Conservation (phyloP, 2,888 invertebrate species). For the Ormyrus pomaceus region DNA sequence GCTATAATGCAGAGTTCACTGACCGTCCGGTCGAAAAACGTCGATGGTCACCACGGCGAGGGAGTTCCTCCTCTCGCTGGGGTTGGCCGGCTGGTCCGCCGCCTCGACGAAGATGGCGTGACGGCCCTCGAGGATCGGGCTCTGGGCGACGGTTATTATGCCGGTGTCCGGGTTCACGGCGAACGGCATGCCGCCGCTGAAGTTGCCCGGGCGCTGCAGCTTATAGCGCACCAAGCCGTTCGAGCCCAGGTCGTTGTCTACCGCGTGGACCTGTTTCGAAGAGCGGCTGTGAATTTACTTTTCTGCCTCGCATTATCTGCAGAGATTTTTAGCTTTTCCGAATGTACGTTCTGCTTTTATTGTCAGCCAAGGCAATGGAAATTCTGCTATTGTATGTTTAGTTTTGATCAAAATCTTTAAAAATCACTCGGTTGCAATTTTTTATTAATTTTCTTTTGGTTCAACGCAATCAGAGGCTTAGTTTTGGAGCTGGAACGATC, state of each 20-base stretch:
- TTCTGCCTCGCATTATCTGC: too few relatives aligned
- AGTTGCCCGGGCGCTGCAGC: conserved; percentile 83
- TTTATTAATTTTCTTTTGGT: too few relatives aligned
- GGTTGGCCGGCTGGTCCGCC: conserved; percentile 88
- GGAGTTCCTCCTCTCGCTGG: conserved; percentile 88
- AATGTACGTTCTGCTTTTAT: too few relatives aligned
- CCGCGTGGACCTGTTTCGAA: conserved; percentile 80
- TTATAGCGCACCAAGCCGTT: conserved; percentile 87
- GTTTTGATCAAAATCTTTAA: too few relatives aligned
- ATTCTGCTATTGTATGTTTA: too few relatives aligned
- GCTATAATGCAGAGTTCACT: conserved; percentile 40
- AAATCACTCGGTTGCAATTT: too few relatives aligned
- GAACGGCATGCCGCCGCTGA: conserved; percentile 82
- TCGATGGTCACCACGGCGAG: conserved; percentile 91
- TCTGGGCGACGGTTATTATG: conserved; percentile 80
- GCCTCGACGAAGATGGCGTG: conserved; percentile 91
- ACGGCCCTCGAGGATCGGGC: conserved; percentile 82
- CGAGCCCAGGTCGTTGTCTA: conserved; percentile 87
- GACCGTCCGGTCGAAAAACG: conserved; percentile 78
- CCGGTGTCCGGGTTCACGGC: conserved; percentile 85
- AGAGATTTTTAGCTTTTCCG: too few relatives aligned
- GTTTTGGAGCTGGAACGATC: too few relatives aligned
- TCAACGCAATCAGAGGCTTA: too few relatives aligned
- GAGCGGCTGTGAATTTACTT: too few relatives aligned
- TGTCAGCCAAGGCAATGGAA: too few relatives aligned